Conservation (phyloP, 2,113 vertebrate genomes). For the Pogona vitticeps region DNA sequence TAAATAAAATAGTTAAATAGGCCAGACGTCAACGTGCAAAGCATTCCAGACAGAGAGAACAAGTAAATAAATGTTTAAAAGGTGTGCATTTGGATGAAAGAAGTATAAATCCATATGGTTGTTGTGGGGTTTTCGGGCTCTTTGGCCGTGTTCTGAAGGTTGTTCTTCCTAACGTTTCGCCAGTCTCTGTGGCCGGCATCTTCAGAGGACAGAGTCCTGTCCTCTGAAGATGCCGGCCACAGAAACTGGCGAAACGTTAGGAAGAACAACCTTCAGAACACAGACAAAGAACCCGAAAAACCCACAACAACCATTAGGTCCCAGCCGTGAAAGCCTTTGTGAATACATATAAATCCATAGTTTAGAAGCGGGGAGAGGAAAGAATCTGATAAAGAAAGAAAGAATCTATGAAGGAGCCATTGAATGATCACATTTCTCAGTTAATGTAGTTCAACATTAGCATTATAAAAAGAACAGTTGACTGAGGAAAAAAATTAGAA, state of each 20-base stretch:
- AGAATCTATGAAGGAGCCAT: neutral
- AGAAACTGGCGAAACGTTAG: too few relatives aligned
- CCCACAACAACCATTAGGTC: too few relatives aligned
- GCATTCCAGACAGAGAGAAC: neutral
- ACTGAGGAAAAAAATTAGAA: neutral
- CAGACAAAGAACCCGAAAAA: too few relatives aligned
- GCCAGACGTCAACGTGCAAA: neutral
- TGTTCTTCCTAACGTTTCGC: too few relatives aligned
- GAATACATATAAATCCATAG: too few relatives aligned
- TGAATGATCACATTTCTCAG: neutral
- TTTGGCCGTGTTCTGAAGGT: too few relatives aligned
- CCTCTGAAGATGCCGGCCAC: too few relatives aligned
- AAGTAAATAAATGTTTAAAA: neutral
- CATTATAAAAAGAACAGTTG: neutral
- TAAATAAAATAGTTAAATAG: neutral
- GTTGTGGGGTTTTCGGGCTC: too few relatives aligned
- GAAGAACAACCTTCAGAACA: too few relatives aligned
- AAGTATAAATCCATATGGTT: neutral
- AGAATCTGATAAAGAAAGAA: neutral
- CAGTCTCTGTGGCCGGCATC: too few relatives aligned
- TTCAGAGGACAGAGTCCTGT: too few relatives aligned
- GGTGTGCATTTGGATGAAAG: neutral
- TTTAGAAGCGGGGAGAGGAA: neutral
- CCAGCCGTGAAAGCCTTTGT: too few relatives aligned
- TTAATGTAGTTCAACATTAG: neutral